Evolutionary conservation across 1,140 invertebrate species (phyloP).

Genomic region (Drosophila baimaii): DNA sequence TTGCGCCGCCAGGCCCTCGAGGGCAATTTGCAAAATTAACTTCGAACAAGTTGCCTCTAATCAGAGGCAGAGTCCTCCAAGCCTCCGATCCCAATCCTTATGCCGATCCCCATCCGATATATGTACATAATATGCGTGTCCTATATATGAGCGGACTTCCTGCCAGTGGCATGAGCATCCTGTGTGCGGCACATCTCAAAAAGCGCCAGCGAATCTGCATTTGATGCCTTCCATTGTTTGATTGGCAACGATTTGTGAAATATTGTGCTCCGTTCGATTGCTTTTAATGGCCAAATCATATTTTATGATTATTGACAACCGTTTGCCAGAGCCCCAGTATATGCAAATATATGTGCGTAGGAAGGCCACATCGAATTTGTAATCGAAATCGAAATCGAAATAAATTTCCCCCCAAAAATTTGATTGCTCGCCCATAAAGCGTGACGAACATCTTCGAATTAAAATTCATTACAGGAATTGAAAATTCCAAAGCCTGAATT

Average conservation of each 20-base stretch:
- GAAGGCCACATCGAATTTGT: not conserved
- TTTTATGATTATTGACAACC: conserved; percentile 55
- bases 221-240: conserved; percentile 42
- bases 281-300: conserved; percentile 51
- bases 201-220: conserved; percentile 11
- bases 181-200: not conserved
- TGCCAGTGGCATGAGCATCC: conserved; percentile 10
- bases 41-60: conserved; percentile 50
- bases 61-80: conserved; percentile 10
- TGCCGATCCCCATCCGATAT: not conserved
- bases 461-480: conserved; percentile 28
- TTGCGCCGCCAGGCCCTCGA: conserved; percentile 8
- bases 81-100: not conserved
- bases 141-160: conserved; percentile 5
- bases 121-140: not conserved
- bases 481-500: conserved; percentile 12
- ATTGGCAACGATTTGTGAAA: conserved; percentile 51
- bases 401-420: conserved; percentile 41
- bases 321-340: conserved; percentile 22
- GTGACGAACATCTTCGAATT: conserved; percentile 38
- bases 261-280: conserved; percentile 40
- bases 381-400: conserved; percentile 16
- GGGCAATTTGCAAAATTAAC: conserved; percentile 58
- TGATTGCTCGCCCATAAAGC: conserved; percentile 37
- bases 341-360: conserved; percentile 28